Conservation (phyloP, 2,888 invertebrate species). For the Aethes cnicana region DNA sequence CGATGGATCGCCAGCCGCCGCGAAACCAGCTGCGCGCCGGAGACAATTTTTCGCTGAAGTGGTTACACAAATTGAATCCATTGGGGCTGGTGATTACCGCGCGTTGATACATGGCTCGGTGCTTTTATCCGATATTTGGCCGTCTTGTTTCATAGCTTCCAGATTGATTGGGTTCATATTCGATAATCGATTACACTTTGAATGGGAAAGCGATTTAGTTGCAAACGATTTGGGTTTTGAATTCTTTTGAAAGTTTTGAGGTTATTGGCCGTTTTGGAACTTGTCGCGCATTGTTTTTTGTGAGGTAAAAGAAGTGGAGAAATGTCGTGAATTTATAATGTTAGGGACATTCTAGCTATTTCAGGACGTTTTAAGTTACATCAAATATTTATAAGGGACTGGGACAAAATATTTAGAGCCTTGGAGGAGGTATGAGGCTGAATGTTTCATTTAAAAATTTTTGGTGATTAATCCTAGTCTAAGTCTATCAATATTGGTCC, state of each 20-base stretch:
- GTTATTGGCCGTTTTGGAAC: neutral
- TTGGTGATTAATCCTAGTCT: too few relatives aligned
- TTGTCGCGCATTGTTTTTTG: too few relatives aligned
- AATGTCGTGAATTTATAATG: too few relatives aligned
- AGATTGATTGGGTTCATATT: constrained; percentile 26
- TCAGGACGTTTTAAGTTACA: too few relatives aligned
- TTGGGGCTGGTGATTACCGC: constrained; percentile 59
- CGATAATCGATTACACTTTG: constrained; percentile 5
- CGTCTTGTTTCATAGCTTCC: constrained; percentile 20
- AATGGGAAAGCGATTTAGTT: neutral
- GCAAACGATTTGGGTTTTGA: neutral
- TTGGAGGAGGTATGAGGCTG: too few relatives aligned
- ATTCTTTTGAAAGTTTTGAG: neutral
- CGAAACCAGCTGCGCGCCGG: constrained; percentile 67
- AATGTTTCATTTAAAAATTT: too few relatives aligned
- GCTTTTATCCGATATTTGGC: constrained; percentile 24
- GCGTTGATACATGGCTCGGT: constrained; percentile 38
- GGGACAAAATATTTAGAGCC: too few relatives aligned
- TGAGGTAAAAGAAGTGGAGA: too few relatives aligned
- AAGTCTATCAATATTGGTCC: too few relatives aligned
- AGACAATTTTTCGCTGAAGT: constrained; percentile 80
- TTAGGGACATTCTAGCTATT: too few relatives aligned
- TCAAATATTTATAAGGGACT: too few relatives aligned
- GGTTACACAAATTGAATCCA: constrained; percentile 76
- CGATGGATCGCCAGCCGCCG: constrained; percentile 30